phyloP scores from a whole-genome alignment of 2,888 invertebrate species.

The Pandemis heparana region DNA sequence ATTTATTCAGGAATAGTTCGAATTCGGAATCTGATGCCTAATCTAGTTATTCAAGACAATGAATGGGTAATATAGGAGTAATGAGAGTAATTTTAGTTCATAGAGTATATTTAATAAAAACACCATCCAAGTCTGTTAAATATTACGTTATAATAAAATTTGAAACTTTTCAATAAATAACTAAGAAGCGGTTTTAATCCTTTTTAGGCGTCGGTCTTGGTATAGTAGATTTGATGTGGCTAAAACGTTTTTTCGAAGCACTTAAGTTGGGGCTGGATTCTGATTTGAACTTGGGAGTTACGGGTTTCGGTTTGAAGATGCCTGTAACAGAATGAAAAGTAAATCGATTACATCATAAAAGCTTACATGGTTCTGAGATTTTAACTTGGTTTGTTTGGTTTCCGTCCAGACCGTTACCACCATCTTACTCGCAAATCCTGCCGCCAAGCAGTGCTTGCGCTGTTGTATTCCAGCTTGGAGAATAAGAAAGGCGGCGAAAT shows the following conservation, averaged over 20 bases:
- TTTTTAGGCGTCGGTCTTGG: constrained; percentile 68
- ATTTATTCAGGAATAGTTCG: constrained; percentile 61
- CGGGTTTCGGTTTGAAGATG: constrained; percentile 67
- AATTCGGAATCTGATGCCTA: constrained; percentile 65
- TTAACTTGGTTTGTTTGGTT: too few species aligned
- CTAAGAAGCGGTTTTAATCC: constrained; percentile 52
- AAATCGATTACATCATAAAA: background rate
- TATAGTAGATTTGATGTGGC: constrained; percentile 78
- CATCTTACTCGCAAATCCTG: too few species aligned
- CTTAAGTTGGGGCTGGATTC: constrained; percentile 67
- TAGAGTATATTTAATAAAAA: constrained; percentile 35
- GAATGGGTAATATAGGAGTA: constrained; percentile 24
- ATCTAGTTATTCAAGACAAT: constrained; percentile 30
- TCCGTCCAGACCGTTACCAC: too few species aligned
- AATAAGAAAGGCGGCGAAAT: too few species aligned
- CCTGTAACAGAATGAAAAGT: constrained; percentile 55
- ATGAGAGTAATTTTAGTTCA: constrained; percentile 32
- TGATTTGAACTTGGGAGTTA: constrained; percentile 54
- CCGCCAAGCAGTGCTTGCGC: too few species aligned
- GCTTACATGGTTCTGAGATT: background rate
- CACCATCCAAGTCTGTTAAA: constrained; percentile 26
- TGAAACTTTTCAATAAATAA: constrained; percentile 25
- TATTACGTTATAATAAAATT: constrained; percentile 18
- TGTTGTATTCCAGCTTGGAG: too few species aligned
- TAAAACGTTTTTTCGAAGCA: constrained; percentile 69